Base-by-base conservation (phyloP, 2,888 invertebrate genomes). In the Synanthedon vespiformis region DNA sequence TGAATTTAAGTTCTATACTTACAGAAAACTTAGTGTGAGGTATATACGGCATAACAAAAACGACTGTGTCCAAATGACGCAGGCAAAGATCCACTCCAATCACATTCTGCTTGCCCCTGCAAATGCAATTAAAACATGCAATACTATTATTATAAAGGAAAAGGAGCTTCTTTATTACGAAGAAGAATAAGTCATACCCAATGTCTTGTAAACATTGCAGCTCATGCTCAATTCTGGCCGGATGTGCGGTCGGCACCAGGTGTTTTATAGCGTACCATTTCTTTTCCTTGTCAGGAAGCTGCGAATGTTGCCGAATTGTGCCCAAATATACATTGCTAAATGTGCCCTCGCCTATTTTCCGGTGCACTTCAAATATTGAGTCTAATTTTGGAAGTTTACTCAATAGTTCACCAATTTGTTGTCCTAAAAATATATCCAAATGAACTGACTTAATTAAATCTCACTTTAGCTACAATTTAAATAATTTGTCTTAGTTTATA, bases 1-100 rank as follows among this genome's bases (percentile, higher is more conserved):
- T 48, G n/a, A 48, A 13, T 4, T 48, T 16, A 5, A 11, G 12
- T 44, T 34, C 34, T 34, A 57, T 55, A 88, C 90, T 89, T 80
- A 94, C 94, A 61, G 89, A 89, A 78, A 94, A 95, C 64, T 90
- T 92, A 65, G 91, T 91, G 73, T 96, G 96, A 57, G 91, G 91
- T 87, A 96, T 91, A 71, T 93, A 95, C 3, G 96, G 95, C 96
- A 96, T 96, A 51, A 96, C 90, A 74, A 97, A 94, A 52, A 94
- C 94, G 56, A 95, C 92, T 54, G 94, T 93, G 65, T 95, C 94
- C 57, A 90, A 88, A 64, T 92, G 89, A 52, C 95, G 89, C 50
- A 96, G 80, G 68, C 95, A 95, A 58, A 94, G 82, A 60, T 94
- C 91, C 55, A 96, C 90, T 51, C 94, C 94, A 62, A 94, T 94